A percentile compares a stretch with the other conserved stretches of the same genome.
Evolutionary conservation across 2,797 vertebrate genomes (phyloP).

Genomic region (Trichosurus vulpecula): DNA sequence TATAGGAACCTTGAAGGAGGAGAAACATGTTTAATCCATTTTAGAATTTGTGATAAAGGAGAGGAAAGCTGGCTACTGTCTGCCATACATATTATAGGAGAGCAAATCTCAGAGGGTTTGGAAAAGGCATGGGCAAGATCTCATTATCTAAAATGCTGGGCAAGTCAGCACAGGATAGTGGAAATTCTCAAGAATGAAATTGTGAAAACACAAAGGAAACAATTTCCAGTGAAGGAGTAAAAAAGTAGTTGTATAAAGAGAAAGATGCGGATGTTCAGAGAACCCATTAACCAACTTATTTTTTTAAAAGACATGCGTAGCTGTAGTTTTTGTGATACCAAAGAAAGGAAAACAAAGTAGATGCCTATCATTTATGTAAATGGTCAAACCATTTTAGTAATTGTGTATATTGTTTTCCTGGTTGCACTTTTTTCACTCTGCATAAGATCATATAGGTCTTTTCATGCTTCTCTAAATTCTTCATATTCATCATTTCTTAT

Average conservation of each 20-base stretch:
- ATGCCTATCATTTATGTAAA: background rate
- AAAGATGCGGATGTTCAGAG: background rate
- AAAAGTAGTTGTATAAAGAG: background rate
- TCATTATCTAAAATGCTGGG: background rate
- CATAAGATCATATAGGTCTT: background rate
- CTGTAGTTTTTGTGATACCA: background rate
- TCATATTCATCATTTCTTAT: background rate
- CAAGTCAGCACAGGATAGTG: background rate
- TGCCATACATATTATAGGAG: background rate
- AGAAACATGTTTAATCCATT: background rate
- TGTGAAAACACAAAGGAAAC: background rate
- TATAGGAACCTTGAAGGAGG: no score
- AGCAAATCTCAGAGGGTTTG: background rate
- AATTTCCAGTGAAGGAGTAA: background rate
- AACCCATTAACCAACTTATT: background rate
- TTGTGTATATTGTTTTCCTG: background rate
- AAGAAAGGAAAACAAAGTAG: background rate
- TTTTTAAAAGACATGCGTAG: background rate
- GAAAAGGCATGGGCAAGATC: background rate
- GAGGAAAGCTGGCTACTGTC: background rate
- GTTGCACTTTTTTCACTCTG: background rate
- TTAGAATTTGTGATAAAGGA: background rate
- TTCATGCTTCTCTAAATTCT: background rate
- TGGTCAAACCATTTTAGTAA: background rate
- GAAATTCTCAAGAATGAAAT: background rate